phyloP scores from a whole-genome alignment of 2,888 invertebrate genomes.

The Pollenia amentaria region DNA sequence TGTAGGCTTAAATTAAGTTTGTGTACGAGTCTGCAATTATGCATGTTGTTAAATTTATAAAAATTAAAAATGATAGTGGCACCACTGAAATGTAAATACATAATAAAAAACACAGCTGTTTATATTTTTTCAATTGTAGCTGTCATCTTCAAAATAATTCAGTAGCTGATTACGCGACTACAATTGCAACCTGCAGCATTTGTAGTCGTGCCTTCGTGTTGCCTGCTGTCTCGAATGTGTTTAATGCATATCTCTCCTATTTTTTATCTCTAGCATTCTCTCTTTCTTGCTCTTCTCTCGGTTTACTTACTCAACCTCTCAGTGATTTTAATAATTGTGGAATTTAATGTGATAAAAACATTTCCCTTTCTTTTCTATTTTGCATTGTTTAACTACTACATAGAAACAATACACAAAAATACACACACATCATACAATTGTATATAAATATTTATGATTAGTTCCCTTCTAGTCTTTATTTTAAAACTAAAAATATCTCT shows the following conservation, averaged over 20 bases:
- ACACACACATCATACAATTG: neutral
- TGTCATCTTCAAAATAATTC: no score
- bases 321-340: slow-evolving; percentile 17
- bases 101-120: no score
- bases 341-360: slow-evolving; percentile 25
- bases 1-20: no score
- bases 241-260: slow-evolving; percentile 19
- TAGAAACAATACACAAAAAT: neutral
- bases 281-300: neutral
- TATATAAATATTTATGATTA: neutral
- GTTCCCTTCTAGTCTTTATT: neutral
- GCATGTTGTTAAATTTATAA: no score
- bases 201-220: no score
- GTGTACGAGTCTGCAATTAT: no score
- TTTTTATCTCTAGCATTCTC: slow-evolving; percentile 11
- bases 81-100: no score
- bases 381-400: neutral
- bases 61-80: no score
- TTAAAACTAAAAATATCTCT: neutral
- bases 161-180: no score
- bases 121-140: no score
- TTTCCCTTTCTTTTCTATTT: neutral
- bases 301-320: slow-evolving; percentile 4
- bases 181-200: no score
- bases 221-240: no score